Percentiles rank a stretch among this genome's conserved stretches.
phyloP scores from a whole-genome alignment of 2,888 invertebrate genomes.

The Diachrysia chrysitis region DNA sequence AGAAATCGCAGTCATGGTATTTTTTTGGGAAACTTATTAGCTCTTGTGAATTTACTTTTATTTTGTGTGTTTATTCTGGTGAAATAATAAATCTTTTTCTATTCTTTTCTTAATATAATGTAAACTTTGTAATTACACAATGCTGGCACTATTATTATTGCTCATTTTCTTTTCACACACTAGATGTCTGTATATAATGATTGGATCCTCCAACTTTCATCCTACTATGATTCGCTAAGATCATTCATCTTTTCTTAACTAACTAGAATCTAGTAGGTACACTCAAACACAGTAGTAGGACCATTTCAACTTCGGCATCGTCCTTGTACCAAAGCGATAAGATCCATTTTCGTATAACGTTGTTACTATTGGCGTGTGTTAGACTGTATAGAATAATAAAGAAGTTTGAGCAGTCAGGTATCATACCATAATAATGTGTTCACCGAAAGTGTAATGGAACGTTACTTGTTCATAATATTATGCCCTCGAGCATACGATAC shows the following conservation, averaged over 20 bases:
- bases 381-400: background rate
- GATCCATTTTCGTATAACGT: background rate
- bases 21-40: no score
- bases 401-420: background rate
- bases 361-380: background rate
- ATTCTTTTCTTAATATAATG: no score
- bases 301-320: background rate
- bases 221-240: background rate
- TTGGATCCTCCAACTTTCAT: background rate
- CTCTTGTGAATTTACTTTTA: no score
- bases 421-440: background rate
- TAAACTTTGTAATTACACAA: no score
- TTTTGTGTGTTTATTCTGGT: no score
- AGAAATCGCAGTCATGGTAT: no score
- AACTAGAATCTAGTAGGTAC: background rate
- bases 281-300: background rate
- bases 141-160: no score
- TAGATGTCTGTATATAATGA: background rate
- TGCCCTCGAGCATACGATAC: conserved; percentile 13
- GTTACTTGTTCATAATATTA: conserved; percentile 37
- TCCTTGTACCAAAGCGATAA: background rate
- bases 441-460: conserved; percentile 10
- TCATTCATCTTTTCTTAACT: background rate
- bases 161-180: no score
- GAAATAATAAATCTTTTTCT: no score